These are phyloP conservation scores for Ctenochaetus hawaiiensis DNA, from an alignment of 2,797 vertebrate species.

Conservation along the genomic window DNA sequence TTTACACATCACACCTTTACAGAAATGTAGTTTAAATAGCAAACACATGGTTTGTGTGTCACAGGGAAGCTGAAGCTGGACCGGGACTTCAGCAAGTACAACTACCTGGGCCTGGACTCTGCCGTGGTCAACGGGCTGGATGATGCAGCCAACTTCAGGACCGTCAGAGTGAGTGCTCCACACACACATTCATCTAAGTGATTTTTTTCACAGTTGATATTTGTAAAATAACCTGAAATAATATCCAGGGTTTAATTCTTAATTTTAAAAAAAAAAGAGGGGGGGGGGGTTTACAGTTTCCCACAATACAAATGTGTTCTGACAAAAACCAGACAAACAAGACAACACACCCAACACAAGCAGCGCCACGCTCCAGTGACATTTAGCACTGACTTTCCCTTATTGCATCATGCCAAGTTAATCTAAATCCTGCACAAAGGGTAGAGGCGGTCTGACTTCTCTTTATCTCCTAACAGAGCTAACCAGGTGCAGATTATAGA, in stretches of 20 bases:
- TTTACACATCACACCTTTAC: background rate
- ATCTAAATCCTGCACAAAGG: constrained; percentile 42
- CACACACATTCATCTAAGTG: background rate
- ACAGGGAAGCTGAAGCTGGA: constrained; percentile 94
- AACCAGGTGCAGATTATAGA: constrained; percentile 19
- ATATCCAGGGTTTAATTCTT: background rate
- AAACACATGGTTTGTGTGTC: constrained; percentile 50
- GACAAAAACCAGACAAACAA: constrained; percentile 4
- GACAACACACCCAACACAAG: background rate
- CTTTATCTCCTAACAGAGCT: constrained; percentile 52
- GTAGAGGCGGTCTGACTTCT: constrained; percentile 22
- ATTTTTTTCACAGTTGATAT: background rate
- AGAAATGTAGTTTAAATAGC: constrained; percentile 21
- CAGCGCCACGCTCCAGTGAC: background rate
- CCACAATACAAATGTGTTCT: background rate
- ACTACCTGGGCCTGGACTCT: constrained; percentile 97
- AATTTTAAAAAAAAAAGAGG: background rate
- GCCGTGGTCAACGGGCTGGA: constrained; percentile 94
- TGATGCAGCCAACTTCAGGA: constrained; percentile 94
- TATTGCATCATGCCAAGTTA: constrained; percentile 11
- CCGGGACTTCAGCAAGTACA: constrained; percentile 96
- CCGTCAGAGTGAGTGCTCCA: constrained; percentile 89
- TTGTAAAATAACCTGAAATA: background rate
- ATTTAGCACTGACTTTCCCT: background rate
- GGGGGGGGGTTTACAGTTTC: background rate